Percentiles rank a stretch among this genome's conserved stretches.
Conservation (phyloP, 2,797 vertebrate genomes). For the Halcyon smyrnensis region DNA sequence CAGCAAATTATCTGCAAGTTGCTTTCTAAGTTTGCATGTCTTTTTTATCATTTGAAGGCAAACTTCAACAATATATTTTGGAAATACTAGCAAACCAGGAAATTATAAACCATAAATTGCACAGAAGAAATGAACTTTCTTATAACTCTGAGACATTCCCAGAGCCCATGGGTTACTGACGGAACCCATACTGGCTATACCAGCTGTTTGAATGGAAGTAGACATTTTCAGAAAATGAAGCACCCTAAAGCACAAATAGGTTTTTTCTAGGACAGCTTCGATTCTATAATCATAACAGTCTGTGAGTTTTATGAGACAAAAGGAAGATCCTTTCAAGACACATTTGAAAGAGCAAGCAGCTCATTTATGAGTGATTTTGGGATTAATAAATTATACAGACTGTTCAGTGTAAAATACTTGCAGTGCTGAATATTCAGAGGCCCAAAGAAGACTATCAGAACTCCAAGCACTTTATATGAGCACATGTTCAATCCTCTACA, state of each 20-base stretch:
- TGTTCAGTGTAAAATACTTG: not conserved
- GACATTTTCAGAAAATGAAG: not conserved
- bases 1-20: conserved; percentile 7
- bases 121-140: not conserved
- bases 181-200: not conserved
- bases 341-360: not conserved
- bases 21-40: not conserved
- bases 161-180: not conserved
- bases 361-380: not conserved
- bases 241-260: not conserved
- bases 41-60: not conserved
- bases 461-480: not conserved
- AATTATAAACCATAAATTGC: conserved; percentile 14
- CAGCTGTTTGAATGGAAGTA: not conserved
- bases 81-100: not conserved
- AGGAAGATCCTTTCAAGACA: not conserved
- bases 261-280: not conserved
- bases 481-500: not conserved
- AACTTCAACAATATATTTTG: not conserved
- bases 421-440: not conserved
- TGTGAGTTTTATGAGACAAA: not conserved
- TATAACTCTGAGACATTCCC: not conserved
- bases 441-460: not conserved
- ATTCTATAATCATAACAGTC: not conserved
- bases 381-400: not conserved